Evolutionary conservation across 2,113 vertebrate species (phyloP).

Genomic region (Zosterops hypoxanthus): DNA sequence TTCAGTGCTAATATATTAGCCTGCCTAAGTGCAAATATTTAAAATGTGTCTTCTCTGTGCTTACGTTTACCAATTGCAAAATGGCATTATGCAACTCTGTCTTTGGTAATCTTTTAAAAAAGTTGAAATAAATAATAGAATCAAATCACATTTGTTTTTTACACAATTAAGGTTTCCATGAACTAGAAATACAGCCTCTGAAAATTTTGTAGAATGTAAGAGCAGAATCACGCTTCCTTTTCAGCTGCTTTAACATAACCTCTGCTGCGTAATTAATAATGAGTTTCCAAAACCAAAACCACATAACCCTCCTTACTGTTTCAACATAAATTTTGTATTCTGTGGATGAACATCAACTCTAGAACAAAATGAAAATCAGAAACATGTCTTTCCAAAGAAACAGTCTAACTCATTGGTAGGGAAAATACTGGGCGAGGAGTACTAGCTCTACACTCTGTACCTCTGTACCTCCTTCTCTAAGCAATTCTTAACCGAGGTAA

Average conservation of each 20-base stretch:
- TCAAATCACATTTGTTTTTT: not conserved
- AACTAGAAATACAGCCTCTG: not conserved
- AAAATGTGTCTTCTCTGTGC: constrained; percentile 34
- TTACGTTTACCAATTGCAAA: constrained; percentile 64
- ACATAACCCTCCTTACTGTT: not conserved
- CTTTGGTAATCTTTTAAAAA: constrained; percentile 28
- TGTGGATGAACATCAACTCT: not conserved
- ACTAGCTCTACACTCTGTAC: not conserved
- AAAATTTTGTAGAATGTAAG: not conserved
- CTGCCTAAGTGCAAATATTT: constrained; percentile 68
- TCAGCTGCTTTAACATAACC: not conserved
- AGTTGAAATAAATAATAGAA: constrained; percentile 25
- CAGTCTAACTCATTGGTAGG: not conserved
- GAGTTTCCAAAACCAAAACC: not conserved
- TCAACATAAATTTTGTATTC: not conserved
- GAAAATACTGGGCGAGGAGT: not conserved
- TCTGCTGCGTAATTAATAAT: not conserved
- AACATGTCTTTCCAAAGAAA: not conserved
- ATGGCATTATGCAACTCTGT: constrained; percentile 59
- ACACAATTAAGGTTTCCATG: not conserved
- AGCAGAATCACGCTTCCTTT: not conserved
- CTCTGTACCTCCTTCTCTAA: not conserved
- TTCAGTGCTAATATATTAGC: constrained; percentile 13
- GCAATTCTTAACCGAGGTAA: constrained; percentile 3
- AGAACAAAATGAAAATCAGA: not conserved